Evolutionary conservation across 2,797 vertebrate species (phyloP).

Genomic region (Adrianichthys oophorus): DNA sequence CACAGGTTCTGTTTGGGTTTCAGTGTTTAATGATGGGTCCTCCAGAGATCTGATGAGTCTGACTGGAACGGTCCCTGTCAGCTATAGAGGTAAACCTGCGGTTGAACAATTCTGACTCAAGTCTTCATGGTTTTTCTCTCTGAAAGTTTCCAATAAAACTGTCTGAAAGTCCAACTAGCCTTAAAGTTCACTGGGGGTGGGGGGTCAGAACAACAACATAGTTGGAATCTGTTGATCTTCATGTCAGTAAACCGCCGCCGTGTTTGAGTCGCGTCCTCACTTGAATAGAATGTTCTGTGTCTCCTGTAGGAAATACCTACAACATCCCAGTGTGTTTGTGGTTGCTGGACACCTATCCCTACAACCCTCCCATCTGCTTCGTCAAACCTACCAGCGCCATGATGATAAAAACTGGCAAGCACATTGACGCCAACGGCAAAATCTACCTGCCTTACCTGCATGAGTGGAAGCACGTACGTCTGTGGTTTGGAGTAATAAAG

Average conservation of each 20-base stretch:
- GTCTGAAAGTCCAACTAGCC: too few relatives aligned
- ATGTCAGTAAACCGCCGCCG: too few relatives aligned
- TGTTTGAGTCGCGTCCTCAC: too few relatives aligned
- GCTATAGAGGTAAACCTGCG: conserved; percentile 86
- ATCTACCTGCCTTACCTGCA: conserved; percentile 98
- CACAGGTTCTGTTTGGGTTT: conserved; percentile 17
- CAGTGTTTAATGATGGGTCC: conserved; percentile 97
- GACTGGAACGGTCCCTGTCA: conserved; percentile 94
- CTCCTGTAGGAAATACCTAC: conserved; percentile 87
- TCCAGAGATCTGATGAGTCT: conserved; percentile 94
- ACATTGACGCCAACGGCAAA: conserved; percentile 97
- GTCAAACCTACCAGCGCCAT: conserved; percentile 98
- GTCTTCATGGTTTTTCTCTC: too few relatives aligned
- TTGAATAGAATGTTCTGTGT: background rate
- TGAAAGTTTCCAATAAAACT: too few relatives aligned
- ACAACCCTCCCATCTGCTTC: conserved; percentile 98
- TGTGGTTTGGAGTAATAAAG: background rate
- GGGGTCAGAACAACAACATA: too few relatives aligned
- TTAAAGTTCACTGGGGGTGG: too few relatives aligned
- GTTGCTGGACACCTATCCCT: conserved; percentile 97
- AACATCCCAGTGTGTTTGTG: conserved; percentile 98
- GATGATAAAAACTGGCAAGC: conserved; percentile 99
- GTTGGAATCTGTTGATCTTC: too few relatives aligned
- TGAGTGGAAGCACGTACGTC: conserved; percentile 97
- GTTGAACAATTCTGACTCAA: too few relatives aligned